Base-by-base conservation (phyloP, 2,113 vertebrate genomes). In the Siphamia tubifer region DNA sequence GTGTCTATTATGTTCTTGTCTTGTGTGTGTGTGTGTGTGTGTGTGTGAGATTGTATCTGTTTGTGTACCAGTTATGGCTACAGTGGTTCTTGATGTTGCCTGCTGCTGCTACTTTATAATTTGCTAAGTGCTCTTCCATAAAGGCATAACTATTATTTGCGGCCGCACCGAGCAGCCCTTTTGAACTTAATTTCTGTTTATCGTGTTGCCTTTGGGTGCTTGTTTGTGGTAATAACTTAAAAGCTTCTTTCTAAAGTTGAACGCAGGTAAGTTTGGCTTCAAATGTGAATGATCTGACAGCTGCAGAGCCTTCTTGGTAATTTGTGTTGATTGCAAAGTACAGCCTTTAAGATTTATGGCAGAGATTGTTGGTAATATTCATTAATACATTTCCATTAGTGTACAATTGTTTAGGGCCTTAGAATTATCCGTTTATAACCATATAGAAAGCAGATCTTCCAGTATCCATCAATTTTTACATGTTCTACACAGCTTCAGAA, bases 141-240 rank as follows among this genome's bases (percentile, higher is more conserved):
- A 89, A 85, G 67, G 70, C 87, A 88, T 89, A 87, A 73, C 79
- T 89, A 86, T 88, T 43, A 86, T 88, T 89, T 88, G 52, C 44
- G 61, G 82, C 76, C 79, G 79, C 13, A 12, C 6, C 36, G 2
- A 1, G 11, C 85, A 77, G 85, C 82, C 74, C 47, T 75, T 83
- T 72, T 54, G 13, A 49, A 74, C 15, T 74, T 70, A 15, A 52
- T 83, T 81, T 89, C 4, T 17, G 30, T 79, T 85, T 74, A 67
- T 11, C 32, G 6, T 63, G 39, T 36, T 27, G 17, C 25, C 1
- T 71, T 72, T 20, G 4, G 42, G 49, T 56, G 28, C 17, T 48
- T 10, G 20, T 73, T 58, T 75, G 57, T 43, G 32, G 13, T 32
- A 53, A 55, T 72, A 63, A 71, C 43, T 48, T 68, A 21, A 54